Evolutionary conservation across 2,797 vertebrate genomes (phyloP), one percentile per base, ranked within the genome.

Genomic region (Huso huso): DNA sequence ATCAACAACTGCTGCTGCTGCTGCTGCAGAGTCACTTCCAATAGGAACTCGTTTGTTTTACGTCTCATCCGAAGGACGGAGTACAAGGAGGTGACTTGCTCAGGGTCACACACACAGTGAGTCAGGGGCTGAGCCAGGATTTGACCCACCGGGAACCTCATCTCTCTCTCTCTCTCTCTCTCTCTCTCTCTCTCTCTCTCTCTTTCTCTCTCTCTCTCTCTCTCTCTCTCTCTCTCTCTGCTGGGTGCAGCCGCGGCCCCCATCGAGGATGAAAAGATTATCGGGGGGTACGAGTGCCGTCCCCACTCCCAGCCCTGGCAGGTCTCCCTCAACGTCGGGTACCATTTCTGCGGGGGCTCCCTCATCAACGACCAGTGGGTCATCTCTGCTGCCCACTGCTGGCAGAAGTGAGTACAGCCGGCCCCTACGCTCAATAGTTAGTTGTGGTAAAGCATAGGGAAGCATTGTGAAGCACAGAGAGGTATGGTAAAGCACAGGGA

Each of bases 341-440:
- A 84, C 69, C 84, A 84, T 69, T 77, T 8, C 65, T 87, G 84
- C 8, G 84, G 88, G 0, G 84, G 86, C 58, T 84, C 84, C 37
- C 85, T 92, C 67, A 85, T 90, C 68, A 86, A 79, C 0, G 75
- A 90, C 60, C 81, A 73, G 64, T 90, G 86, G 88, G 79, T 90
- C 57, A 8, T 84, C 70, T 89, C 86, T 71, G 87, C 87, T 50
- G 87, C 87, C 59, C 88, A 91, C 81, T 88, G 88, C 78, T 89
- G 86, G 81, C 69, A 82, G 37, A 75, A 73, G 89, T 88, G 69
- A 83, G 87, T 84, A 63, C 59, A 62, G 48, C 49, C 64, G 87
- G 86, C 66, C 84, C 86, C 15, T 78, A 10, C 23, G 0, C 72
- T 3, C 82, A 73, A 75, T 37, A 37, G 2, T 37, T 37, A 37